These are phyloP conservation scores for Cryptoblepharus egeriae DNA, from an alignment of 2,797 vertebrate species.

Conservation along the genomic window DNA sequence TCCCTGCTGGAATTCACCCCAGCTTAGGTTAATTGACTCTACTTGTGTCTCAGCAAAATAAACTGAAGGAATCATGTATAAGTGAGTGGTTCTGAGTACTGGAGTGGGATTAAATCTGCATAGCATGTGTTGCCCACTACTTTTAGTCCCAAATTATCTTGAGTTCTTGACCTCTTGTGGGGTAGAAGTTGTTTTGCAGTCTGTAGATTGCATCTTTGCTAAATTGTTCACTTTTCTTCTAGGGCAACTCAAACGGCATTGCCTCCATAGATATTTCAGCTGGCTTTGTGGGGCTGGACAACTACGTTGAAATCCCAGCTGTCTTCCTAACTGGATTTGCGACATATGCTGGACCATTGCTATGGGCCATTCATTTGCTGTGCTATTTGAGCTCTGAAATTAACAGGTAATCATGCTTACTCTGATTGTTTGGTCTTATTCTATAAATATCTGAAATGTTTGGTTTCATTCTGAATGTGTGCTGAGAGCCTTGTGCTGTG, in stretches of 20 bases:
- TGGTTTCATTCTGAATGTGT: too few species aligned
- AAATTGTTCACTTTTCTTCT: constrained; percentile 47
- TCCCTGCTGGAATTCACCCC: too few species aligned
- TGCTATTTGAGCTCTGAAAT: constrained; percentile 88
- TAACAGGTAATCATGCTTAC: constrained; percentile 78
- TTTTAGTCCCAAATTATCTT: neutral
- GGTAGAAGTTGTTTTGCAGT: neutral
- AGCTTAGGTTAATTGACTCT: too few species aligned
- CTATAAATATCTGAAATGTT: neutral
- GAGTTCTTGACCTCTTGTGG: neutral
- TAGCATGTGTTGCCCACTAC: neutral
- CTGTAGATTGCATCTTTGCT: neutral
- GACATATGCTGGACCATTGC: constrained; percentile 90
- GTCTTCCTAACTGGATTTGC: constrained; percentile 87
- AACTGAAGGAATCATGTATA: neutral
- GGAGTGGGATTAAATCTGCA: neutral
- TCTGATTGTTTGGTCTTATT: too few species aligned
- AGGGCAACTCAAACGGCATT: constrained; percentile 98
- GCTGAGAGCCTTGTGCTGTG: neutral
- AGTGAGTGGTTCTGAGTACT: neutral
- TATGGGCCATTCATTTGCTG: constrained; percentile 92
- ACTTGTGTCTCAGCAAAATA: neutral
- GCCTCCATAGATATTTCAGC: constrained; percentile 92
- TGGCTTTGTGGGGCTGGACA: constrained; percentile 91
- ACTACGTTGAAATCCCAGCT: constrained; percentile 88